Base-by-base conservation (phyloP, 2,888 invertebrate species). In the Argyresthia albistria region DNA sequence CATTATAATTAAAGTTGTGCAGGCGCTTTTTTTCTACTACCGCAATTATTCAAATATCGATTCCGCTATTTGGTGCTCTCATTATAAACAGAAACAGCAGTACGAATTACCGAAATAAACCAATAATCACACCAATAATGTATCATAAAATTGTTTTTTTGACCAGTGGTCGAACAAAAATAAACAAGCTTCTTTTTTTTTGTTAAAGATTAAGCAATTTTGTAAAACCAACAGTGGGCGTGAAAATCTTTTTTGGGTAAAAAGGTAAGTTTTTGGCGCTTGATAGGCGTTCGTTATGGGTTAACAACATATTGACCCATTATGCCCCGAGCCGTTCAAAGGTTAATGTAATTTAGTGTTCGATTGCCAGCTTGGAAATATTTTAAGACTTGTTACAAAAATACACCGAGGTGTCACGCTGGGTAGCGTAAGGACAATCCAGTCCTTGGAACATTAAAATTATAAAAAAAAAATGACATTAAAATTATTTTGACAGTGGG, bases 171-270 rank as follows among this genome's bases (percentile, higher is more conserved):
- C 25, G 35, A 47, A 35, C 35, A 35, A 35, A 35, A 49, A 36
- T 37, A 36, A 9, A 39, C 4, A 37, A 73, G 71, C 76, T 64
- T 70, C 75, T 75, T 74, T 75, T 68, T 64, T 75, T 73, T 74
- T 67, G 63, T 51, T 35, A 1, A 52, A 70, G 74, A 79, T 81
- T 79, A 73, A 80, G 76, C 73, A 77, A 80, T 81, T 79, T 68
- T 70, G 70, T 78, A 67, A 80, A 82, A 80, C 73, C 77, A 80
- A 82, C 76, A 81, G 70, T 73, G 81, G 81, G 82, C 80, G 82
- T 78, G 54, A 67, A 66, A 69, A 50, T 56, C 55, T 58, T 57
- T 57, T 56, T 55, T 53, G 43, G 35, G n/a, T n/a, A 55, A 53
- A 51, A 54, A 54, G 55, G 51, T 37, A 50, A 53, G 54, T 39